A percentile compares a stretch with the other conserved stretches of the same genome.
Evolutionary conservation across 2,113 vertebrate genomes (phyloP).

Genomic region (Glaucomys volans): DNA sequence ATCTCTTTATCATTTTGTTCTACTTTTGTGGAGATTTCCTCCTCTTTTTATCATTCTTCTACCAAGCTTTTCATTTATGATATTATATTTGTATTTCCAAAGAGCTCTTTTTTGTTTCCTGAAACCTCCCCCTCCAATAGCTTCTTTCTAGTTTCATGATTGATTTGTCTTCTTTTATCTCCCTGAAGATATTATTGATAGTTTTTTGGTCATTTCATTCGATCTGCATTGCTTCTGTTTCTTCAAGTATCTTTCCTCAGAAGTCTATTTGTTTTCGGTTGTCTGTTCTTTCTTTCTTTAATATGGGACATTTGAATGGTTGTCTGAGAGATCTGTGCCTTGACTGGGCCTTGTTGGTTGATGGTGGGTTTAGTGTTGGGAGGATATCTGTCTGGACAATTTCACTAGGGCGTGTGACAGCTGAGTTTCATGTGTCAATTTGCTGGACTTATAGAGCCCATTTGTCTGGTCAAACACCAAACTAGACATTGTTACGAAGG

Average conservation of each 20-base stretch:
- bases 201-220: neutral
- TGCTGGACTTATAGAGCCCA: neutral
- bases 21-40: conserved; percentile 20
- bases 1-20: conserved; percentile 5
- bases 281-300: conserved; percentile 37
- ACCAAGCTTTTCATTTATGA: neutral
- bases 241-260: neutral
- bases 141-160: conserved; percentile 26
- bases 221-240: neutral
- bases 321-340: neutral
- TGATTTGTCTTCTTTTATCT: neutral
- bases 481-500: neutral
- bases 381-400: neutral
- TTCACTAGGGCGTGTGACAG: neutral
- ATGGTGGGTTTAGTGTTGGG: neutral
- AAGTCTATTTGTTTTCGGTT: neutral
- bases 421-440: neutral
- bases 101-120: neutral
- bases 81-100: conserved; percentile 6
- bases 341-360: neutral
- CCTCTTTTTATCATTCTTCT: neutral
- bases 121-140: neutral
- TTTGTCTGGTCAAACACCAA: neutral
- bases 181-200: neutral
- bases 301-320: neutral